A percentile compares a stretch with the other conserved stretches of the same genome.
Conservation (phyloP, 1,140 invertebrate genomes). For the Paralvinella palmiformis region DNA sequence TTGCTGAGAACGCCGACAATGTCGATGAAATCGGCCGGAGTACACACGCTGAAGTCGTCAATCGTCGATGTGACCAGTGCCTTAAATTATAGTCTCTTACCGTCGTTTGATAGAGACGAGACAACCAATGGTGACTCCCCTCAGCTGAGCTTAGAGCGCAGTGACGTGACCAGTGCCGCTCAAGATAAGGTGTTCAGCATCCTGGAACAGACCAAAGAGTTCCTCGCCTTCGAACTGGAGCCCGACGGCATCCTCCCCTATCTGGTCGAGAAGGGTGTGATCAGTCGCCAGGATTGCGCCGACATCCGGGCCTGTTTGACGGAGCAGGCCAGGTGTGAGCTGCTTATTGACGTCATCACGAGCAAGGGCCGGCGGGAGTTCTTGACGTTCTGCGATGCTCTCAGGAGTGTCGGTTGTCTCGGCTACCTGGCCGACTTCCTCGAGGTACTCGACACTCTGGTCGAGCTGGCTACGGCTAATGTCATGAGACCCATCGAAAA, state of each 20-base stretch:
- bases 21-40: background rate
- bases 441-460: background rate
- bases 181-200: conserved; percentile 5
- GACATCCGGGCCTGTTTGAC: conserved; percentile 8
- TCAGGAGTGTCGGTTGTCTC: background rate
- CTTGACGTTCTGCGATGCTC: conserved; percentile 1
- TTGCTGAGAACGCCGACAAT: background rate
- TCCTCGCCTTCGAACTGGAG: conserved; percentile 4
- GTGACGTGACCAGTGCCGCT: background rate
- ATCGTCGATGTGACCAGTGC: conserved; percentile 5
- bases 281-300: background rate
- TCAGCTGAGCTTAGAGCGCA: too few species aligned
- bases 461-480: background rate
- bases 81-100: background rate
- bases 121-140: background rate
- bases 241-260: conserved; percentile 2
- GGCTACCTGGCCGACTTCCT: conserved; percentile 9
- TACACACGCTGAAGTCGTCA: conserved; percentile 1
- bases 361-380: background rate
- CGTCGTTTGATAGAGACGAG: background rate
- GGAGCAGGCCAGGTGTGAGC: background rate
- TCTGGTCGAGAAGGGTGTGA: conserved; percentile 3
- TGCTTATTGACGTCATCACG: conserved; percentile 6
- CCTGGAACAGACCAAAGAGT: conserved; percentile 1
- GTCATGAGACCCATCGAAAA: background rate